Base-by-base conservation (phyloP, 2,797 vertebrate species). In the Myotis pilosus region DNA sequence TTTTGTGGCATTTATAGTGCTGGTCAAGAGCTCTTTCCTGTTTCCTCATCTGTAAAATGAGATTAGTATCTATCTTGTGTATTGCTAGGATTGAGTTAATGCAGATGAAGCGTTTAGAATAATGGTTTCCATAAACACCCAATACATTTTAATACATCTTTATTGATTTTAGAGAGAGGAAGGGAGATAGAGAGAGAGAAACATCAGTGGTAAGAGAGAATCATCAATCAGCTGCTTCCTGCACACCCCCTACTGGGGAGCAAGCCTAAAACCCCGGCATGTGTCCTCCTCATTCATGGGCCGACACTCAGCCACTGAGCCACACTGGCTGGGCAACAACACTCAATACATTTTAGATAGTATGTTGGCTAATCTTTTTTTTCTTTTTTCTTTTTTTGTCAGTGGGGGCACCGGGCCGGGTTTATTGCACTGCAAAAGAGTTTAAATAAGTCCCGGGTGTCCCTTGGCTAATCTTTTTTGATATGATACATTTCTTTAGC, bases 391-490 rank as follows among this genome's bases (percentile, higher is more conserved):
- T 36, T 36, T 44, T 44, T 44, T 44, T 83, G 62, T 96, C 94
- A 94, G 71, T 95, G 83, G 94, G 91, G 91, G 81, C 93, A 89
- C 92, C 81, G 89, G 96, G 96, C 89, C 10, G 82, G 96, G 96
- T 97, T 97, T 97, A 97, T 97, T 97, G 97, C 97, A 97, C 97
- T 97, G 97, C 97, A 97, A 97, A 97, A 97, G 96, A 97, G 96
- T 97, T 97, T 97, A 97, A 97, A 97, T 97, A 97, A 97, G 93
- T 97, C 92, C 94, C 28, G 49, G 92, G 94, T 44, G 69, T 95
- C 93, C 49, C 86, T 44, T 44, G 41, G 41, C 41, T 44, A 44
- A 44, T 38, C 74, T 78, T 49, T 68, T 92, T 49, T 75, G 23
- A 30, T 76, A 87, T 76, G 44, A 76, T 92, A 23, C 1, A 33